Evolutionary conservation across 2,113 vertebrate genomes (phyloP), one percentile per base, ranked within the genome.

Genomic region (Zosterops borbonicus): DNA sequence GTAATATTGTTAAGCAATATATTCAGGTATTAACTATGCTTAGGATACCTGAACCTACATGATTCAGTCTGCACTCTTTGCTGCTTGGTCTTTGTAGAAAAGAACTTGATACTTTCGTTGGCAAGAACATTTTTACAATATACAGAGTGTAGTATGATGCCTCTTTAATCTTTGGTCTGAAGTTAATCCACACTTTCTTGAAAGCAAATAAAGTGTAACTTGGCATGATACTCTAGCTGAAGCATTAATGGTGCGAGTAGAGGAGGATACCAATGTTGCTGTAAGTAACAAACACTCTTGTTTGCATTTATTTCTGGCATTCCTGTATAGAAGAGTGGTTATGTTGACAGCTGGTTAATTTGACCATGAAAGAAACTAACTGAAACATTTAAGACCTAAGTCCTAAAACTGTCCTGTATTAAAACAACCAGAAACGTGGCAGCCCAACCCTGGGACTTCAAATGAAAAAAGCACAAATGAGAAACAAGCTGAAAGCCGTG

Each of bases 401-500:
- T 92, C 55, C 12, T 37, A 44, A 89, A 82, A 62, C 24, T 24
- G 11, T 65, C 35, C 21, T 87, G 6, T 64, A 78, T 47, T 73
- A 60, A 90, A 93, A 42, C 93, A 76, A 77, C 27, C 83, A 98
- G 97, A 89, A 75, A 44, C 19, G 69, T 78, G 95, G 76, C 95
- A 96, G 52, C 80, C 95, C 70, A 65, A 46, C 18, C 9, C 44
- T 52, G 71, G 83, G 24, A 82, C 87, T 77, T 93, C 94, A 73
- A 71, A 80, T 28, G 98, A 98, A 83, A 96, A 92, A 82, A 97
- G 86, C 37, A 63, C 96, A 22, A 94, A 21, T 25, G 93, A 97
- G 60, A 97, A 96, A 25, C 62, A 96, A 65, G 96, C 97, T 74
- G 98, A 97, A 91, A 98, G 97, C 59, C 41, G 96, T 42, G 95